Evolutionary conservation across 1,140 invertebrate species (phyloP).

Genomic region (Pseudomyrmex sp.): DNA sequence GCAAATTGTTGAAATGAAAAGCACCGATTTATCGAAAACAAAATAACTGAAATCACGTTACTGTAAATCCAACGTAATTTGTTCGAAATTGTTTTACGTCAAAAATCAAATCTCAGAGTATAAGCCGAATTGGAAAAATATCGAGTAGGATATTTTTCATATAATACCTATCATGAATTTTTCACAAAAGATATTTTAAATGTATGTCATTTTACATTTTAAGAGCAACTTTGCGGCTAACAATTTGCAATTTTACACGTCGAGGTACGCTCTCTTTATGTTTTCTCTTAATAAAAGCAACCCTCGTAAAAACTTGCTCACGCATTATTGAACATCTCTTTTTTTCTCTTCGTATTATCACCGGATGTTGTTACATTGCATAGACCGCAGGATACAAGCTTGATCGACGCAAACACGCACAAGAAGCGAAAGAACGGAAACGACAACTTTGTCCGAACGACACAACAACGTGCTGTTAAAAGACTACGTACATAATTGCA

Average conservation of each 20-base stretch:
- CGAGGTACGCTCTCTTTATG: too few species aligned
- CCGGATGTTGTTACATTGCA: neutral
- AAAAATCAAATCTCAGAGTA: neutral
- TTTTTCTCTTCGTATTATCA: neutral
- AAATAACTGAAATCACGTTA: neutral
- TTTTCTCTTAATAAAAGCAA: conserved; percentile 35
- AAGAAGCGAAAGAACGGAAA: conserved; percentile 4
- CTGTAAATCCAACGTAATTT: neutral
- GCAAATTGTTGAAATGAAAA: neutral
- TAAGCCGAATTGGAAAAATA: neutral
- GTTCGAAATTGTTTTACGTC: neutral
- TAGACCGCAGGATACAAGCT: neutral
- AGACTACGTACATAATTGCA: conserved; percentile 37
- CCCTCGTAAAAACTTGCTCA: neutral
- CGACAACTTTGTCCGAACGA: conserved; percentile 8
- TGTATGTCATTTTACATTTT: neutral
- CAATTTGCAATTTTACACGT: too few species aligned
- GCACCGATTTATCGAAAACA: neutral
- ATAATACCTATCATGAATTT: neutral
- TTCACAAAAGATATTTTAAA: neutral
- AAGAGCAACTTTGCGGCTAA: neutral
- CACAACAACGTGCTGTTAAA: neutral
- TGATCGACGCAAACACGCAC: conserved; percentile 8
- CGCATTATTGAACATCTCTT: conserved; percentile 2
- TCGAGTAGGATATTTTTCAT: neutral